A percentile compares a stretch with the other conserved stretches of the same genome.
Evolutionary conservation across 2,888 invertebrate genomes (phyloP).

Genomic region (Willowsia nigromaculata): DNA sequence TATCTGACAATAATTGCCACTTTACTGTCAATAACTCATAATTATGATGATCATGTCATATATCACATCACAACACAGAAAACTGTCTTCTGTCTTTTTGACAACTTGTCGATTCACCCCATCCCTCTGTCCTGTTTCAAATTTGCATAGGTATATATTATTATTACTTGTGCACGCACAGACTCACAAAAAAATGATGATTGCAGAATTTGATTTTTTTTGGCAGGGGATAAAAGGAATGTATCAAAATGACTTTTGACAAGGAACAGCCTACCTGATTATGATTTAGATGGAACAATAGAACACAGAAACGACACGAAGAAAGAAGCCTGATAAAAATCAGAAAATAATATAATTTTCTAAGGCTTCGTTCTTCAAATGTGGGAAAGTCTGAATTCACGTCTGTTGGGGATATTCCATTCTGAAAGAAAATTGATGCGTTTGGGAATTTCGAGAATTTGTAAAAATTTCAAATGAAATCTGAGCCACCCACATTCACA

Average conservation of each 20-base stretch:
- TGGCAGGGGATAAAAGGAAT: background rate
- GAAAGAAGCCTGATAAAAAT: background rate
- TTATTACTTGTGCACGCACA: background rate
- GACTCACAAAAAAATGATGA: background rate
- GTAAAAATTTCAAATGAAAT: background rate
- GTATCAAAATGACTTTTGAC: background rate
- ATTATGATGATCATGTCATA: slow-evolving; percentile 60
- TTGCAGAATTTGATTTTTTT: background rate
- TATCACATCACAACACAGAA: slow-evolving; percentile 27
- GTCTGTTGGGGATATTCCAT: too few relatives aligned
- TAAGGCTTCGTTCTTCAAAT: background rate
- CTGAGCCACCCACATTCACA: background rate
- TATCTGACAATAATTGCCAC: slow-evolving; percentile 34
- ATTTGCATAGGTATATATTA: background rate
- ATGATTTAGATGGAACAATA: background rate
- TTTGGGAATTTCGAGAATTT: too few relatives aligned
- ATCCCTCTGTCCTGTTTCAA: background rate
- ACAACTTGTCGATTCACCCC: background rate
- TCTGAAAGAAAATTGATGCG: background rate
- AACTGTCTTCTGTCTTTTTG: background rate
- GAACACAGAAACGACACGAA: background rate
- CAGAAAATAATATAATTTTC: background rate
- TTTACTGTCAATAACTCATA: slow-evolving; percentile 60
- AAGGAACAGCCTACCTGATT: slow-evolving; percentile 11
- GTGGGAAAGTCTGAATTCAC: background rate